Conservation (phyloP, 1,140 invertebrate genomes). For the Neelides sp. region DNA sequence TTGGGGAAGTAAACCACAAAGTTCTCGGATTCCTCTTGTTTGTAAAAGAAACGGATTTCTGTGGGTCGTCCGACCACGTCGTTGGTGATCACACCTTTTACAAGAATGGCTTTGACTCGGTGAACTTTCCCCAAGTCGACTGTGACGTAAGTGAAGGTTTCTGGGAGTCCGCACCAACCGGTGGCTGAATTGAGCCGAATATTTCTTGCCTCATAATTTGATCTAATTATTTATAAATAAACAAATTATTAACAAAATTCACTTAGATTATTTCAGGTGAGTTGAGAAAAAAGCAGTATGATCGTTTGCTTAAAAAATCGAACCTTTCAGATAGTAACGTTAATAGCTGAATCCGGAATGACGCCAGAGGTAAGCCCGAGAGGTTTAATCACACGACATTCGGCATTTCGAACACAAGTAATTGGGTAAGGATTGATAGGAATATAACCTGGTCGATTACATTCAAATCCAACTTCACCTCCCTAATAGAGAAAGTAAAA, state of each 20-base stretch:
- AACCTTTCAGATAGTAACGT: constrained; percentile 73
- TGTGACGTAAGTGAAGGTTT: constrained; percentile 88
- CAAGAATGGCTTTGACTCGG: constrained; percentile 77
- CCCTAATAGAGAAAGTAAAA: constrained; percentile 40
- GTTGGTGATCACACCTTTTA: constrained; percentile 87
- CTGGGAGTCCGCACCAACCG: constrained; percentile 87
- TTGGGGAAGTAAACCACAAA: constrained; percentile 94
- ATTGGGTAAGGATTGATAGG: constrained; percentile 81
- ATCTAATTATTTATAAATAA: constrained; percentile 36
- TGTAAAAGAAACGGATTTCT: constrained; percentile 93
- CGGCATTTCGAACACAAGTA: constrained; percentile 77
- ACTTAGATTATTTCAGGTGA: constrained; percentile 27
- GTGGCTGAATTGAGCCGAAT: constrained; percentile 84
- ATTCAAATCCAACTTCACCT: constrained; percentile 78
- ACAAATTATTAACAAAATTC: constrained; percentile 2
- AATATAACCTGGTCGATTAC: constrained; percentile 80
- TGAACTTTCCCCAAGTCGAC: constrained; percentile 83
- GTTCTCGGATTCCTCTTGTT: constrained; percentile 80
- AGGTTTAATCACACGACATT: constrained; percentile 84
- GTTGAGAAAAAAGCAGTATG: not conserved
- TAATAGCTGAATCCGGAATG: constrained; percentile 90
- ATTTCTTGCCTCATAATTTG: constrained; percentile 81
- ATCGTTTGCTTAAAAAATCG: not conserved
- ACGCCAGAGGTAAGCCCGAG: constrained; percentile 77
- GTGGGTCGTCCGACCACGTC: constrained; percentile 87